Conservation (phyloP, 2,888 invertebrate species). For the Hemicrepidius hirtus region DNA sequence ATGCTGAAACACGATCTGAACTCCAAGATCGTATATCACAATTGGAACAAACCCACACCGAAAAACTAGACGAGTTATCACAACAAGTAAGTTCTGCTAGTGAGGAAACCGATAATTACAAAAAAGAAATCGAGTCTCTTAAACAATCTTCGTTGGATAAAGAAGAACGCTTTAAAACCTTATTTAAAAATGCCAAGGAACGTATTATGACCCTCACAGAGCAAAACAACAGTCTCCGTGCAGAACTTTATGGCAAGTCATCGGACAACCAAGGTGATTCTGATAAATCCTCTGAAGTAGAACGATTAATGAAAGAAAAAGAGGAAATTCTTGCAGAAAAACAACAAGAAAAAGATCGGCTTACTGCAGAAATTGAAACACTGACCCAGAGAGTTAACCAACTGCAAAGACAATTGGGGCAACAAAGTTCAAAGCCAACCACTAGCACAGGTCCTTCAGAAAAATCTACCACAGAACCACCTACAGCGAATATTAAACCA, state of each 20-base stretch:
- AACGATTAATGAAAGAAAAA: slow-evolving; percentile 79
- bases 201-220: slow-evolving; percentile 84
- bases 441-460: slow-evolving; percentile 79
- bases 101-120: slow-evolving; percentile 75
- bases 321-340: slow-evolving; percentile 75
- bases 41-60: slow-evolving; percentile 71
- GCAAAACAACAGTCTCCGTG: slow-evolving; percentile 77
- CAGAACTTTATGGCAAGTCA: slow-evolving; percentile 71
- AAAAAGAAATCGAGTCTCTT: slow-evolving; percentile 72
- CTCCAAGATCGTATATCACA: slow-evolving; percentile 69
- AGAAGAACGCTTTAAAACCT: slow-evolving; percentile 72
- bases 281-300: slow-evolving; percentile 73
- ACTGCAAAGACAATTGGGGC: slow-evolving; percentile 74
- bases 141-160: slow-evolving; percentile 70
- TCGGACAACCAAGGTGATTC: slow-evolving; percentile 24
- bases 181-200: slow-evolving; percentile 84
- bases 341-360: slow-evolving; percentile 82
- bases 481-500: slow-evolving; percentile 95
- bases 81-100: slow-evolving; percentile 70
- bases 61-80: slow-evolving; percentile 71
- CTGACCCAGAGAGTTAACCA: slow-evolving; percentile 77
- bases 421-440: slow-evolving; percentile 81
- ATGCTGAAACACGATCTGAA: slow-evolving; percentile 73
- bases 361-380: slow-evolving; percentile 80
- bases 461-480: slow-evolving; percentile 76